A percentile compares a stretch with the other conserved stretches of the same genome.
Evolutionary conservation across 2,797 vertebrate species (phyloP).

Genomic region (Sebastes matsubarae): DNA sequence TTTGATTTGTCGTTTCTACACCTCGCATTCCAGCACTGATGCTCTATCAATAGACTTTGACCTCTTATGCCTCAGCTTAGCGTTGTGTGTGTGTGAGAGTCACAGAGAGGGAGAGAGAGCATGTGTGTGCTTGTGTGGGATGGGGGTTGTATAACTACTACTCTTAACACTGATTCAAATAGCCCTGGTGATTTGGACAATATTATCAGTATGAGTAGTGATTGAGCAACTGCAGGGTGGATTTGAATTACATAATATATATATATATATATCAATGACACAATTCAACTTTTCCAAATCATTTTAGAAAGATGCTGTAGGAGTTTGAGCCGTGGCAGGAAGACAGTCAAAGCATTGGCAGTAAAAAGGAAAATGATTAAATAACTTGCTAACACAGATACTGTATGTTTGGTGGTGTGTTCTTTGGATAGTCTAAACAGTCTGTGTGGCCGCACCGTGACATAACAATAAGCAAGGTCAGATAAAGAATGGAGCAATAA

Average conservation of each 20-base stretch:
- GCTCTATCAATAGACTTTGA: slow-evolving; percentile 80
- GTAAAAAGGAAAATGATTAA: slow-evolving; percentile 1
- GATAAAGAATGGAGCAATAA: slow-evolving; percentile 9
- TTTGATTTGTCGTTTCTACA: slow-evolving; percentile 80
- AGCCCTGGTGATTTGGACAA: neutral
- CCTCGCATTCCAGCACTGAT: slow-evolving; percentile 71
- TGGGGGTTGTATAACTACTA: neutral
- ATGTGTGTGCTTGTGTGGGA: neutral
- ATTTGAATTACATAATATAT: neutral
- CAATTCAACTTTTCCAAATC: neutral
- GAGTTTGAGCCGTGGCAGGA: neutral
- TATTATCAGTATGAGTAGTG: neutral
- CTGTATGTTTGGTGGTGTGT: slow-evolving; percentile 1
- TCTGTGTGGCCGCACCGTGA: neutral
- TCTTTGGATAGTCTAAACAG: slow-evolving; percentile 37
- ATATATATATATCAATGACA: neutral
- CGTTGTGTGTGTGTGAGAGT: slow-evolving; percentile 13
- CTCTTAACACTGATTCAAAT: slow-evolving; percentile 10
- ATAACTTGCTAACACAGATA: neutral
- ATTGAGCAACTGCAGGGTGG: neutral
- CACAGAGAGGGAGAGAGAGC: neutral
- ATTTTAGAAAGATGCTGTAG: too few relatives aligned
- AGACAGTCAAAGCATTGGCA: neutral
- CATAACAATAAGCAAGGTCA: slow-evolving; percentile 30
- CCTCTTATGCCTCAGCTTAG: slow-evolving; percentile 60